Evolutionary conservation across 2,888 invertebrate species (phyloP), one percentile per base, ranked within the genome.

Genomic region (Lasioglossum lativentre): DNA sequence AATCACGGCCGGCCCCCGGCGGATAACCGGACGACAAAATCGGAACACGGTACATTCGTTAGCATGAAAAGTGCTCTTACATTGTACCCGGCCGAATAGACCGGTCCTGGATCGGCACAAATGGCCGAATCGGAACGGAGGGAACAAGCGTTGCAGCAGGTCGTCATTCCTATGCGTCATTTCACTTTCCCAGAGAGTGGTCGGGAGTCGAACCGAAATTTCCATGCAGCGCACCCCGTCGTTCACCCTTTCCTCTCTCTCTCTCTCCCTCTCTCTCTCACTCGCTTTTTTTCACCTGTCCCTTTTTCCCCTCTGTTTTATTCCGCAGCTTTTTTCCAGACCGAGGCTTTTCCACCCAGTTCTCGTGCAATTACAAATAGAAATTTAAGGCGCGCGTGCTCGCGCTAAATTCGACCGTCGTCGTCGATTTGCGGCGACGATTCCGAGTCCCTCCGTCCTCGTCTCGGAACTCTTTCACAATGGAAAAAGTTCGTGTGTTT

Each of bases 51-150:
- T 52, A 14, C 80, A 78, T 86, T 86, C 83, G 85, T 75, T 80
- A 86, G 86, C 86, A 88, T 84, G 89, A 90, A 90, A 90, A 90
- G 90, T 78, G 86, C 88, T 81, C 86, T 86, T 89, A 80, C 86
- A 86, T 83, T 88, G 85, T 84, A 78, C 76, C 73, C 78, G 78
- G 40, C 47, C 81, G 80, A 81, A 83, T 78, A 78, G 78, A 70
- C 38, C 45, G 76, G 79, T 76, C 59, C 76, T 80, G 80, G 79
- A 86, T 89, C 86, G 88, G 45, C 73, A 81, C 78, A 89, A 90
- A 90, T 86, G 89, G 80, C 75, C 79, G 81, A 89, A 90, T 90
- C 88, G 83, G 77, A 90, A 75, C 75, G 78, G 59, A 73, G 85
- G 70, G 90, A 74, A 83, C 83, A 83, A 87, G 83, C 82, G 80